These are phyloP conservation scores for Pelodytes ibericus DNA, from an alignment of 2,797 vertebrate species.

Conservation along the genomic window DNA sequence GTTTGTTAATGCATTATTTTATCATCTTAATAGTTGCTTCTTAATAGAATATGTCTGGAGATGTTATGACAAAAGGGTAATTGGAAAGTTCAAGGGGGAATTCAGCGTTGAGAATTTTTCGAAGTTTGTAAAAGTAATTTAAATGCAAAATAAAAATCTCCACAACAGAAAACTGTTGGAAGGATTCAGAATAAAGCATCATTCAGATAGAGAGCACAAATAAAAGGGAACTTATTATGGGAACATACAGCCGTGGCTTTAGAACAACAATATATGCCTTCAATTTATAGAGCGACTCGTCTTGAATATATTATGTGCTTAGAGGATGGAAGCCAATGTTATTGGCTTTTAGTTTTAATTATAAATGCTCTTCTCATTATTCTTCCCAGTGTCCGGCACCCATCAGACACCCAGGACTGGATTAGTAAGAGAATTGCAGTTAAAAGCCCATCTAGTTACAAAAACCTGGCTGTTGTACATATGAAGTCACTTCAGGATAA, in stretches of 20 bases:
- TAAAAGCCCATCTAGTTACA: neutral
- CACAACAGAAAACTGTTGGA: conserved; percentile 12
- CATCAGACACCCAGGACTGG: neutral
- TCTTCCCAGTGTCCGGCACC: conserved; percentile 1
- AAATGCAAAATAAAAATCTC: conserved; percentile 41
- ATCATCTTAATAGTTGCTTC: conserved; percentile 32
- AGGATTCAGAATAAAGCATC: conserved; percentile 24
- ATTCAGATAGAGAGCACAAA: conserved; percentile 5
- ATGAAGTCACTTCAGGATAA: neutral
- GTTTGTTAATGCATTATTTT: conserved; percentile 36
- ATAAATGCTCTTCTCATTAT: neutral
- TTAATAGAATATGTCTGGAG: conserved; percentile 20
- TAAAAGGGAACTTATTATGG: conserved; percentile 28
- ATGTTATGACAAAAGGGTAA: conserved; percentile 41
- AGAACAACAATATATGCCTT: conserved; percentile 30
- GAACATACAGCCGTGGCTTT: conserved; percentile 11
- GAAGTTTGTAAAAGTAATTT: conserved; percentile 35
- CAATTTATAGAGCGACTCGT: conserved; percentile 4
- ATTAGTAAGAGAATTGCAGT: neutral
- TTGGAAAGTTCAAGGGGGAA: conserved; percentile 26
- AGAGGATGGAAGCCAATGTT: neutral
- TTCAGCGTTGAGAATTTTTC: conserved; percentile 19
- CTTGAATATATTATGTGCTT: conserved; percentile 7
- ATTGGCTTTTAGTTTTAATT: conserved; percentile 20
- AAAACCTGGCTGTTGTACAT: neutral